phyloP scores from a whole-genome alignment of 2,113 vertebrate species.

The Aptenodytes patagonicus region DNA sequence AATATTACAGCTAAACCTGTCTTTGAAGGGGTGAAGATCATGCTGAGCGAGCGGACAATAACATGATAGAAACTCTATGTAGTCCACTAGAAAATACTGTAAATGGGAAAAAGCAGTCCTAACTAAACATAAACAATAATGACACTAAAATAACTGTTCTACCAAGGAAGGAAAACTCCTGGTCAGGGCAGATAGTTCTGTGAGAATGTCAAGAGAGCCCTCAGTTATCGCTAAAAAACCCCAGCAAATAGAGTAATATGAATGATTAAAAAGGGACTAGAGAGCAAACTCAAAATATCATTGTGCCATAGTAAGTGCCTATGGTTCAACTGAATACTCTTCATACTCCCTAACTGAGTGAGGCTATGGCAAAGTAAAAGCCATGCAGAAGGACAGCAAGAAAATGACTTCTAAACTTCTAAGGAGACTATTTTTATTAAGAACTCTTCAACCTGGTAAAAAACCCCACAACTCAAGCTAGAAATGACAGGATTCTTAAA shows the following conservation, averaged over 20 bases:
- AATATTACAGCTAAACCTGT: neutral
- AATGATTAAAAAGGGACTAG: neutral
- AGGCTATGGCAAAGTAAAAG: neutral
- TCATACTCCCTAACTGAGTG: neutral
- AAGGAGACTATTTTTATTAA: neutral
- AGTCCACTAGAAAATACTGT: neutral
- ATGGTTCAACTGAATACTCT: neutral
- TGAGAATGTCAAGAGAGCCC: neutral
- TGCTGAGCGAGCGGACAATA: neutral
- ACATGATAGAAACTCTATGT: neutral
- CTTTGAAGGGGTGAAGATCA: neutral
- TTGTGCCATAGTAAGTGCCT: neutral
- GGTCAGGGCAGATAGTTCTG: neutral
- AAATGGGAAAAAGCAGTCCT: neutral
- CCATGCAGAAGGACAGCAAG: neutral
- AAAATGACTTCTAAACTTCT: neutral
- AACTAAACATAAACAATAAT: neutral
- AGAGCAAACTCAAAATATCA: neutral
- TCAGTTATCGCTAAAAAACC: neutral
- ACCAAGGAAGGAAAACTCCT: neutral
- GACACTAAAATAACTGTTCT: neutral
- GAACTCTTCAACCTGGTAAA: neutral
- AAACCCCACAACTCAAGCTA: neutral
- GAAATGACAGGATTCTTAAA: neutral
- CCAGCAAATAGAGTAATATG: neutral